Percentiles rank a stretch among this genome's conserved stretches.
Conservation (phyloP, 2,797 vertebrate species). For the Rhinella marina region DNA sequence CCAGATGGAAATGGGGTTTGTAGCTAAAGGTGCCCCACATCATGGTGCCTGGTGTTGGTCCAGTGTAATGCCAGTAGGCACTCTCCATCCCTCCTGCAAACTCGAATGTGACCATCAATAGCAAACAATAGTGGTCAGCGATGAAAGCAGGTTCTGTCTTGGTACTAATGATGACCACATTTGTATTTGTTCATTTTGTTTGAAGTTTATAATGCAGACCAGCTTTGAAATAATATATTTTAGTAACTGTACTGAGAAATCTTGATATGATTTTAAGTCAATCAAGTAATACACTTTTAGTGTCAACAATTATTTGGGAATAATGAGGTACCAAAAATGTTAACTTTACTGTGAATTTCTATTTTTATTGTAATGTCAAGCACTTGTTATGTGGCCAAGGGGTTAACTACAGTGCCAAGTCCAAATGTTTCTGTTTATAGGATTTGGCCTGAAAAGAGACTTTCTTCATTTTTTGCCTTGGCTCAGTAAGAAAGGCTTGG, state of each 20-base stretch:
- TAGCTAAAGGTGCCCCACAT: no score
- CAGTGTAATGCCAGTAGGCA: no score
- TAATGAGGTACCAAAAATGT: slow-evolving; percentile 19
- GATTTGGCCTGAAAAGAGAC: slow-evolving; percentile 53
- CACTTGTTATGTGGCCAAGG: slow-evolving; percentile 46
- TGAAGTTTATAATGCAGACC: not conserved
- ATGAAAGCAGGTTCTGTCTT: no score
- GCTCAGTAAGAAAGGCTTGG: slow-evolving; percentile 35
- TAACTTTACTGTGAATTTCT: slow-evolving; percentile 25
- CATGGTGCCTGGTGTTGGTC: no score
- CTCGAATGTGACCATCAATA: no score
- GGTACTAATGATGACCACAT: no score
- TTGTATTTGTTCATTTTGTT: not conserved
- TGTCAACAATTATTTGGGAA: slow-evolving; percentile 43
- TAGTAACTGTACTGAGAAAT: not conserved
- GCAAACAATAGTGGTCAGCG: no score
- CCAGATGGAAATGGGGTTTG: no score
- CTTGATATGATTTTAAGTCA: not conserved
- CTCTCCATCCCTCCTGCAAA: no score
- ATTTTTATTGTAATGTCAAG: slow-evolving; percentile 53
- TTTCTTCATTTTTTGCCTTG: not conserved
- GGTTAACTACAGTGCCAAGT: slow-evolving; percentile 51
- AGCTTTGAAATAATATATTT: not conserved
- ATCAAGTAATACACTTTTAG: slow-evolving; percentile 16
- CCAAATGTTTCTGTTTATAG: slow-evolving; percentile 62